Evolutionary conservation across 2,113 vertebrate genomes (phyloP).

Genomic region (Muscicapa adusta): DNA sequence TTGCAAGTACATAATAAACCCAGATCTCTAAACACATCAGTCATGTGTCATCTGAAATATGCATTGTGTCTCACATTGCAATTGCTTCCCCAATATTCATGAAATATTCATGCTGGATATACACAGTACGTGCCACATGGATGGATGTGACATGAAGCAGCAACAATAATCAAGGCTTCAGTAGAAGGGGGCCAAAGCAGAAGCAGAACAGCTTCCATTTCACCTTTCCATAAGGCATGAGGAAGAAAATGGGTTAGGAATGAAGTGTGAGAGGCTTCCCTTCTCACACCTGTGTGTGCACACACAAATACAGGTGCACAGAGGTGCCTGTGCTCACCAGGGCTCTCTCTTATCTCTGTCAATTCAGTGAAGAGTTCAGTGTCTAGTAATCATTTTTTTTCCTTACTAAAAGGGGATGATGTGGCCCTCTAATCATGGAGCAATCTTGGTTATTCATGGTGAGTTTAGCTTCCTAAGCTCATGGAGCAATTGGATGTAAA

Average conservation of each 20-base stretch:
- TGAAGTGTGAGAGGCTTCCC: neutral
- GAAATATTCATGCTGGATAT: slow-evolving; percentile 43
- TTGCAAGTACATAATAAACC: slow-evolving; percentile 49
- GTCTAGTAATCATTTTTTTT: neutral
- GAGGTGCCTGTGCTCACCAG: neutral
- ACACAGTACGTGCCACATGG: neutral
- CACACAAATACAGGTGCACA: neutral
- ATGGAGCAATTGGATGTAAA: neutral
- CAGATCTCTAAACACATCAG: slow-evolving; percentile 55
- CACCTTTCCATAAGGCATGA: neutral
- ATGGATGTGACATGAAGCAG: neutral
- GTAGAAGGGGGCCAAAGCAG: neutral
- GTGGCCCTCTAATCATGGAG: neutral
- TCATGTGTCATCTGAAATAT: slow-evolving; percentile 52
- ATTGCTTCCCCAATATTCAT: slow-evolving; percentile 33
- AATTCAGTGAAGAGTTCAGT: neutral
- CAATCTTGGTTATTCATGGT: neutral
- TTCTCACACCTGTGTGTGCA: fast-evolving
- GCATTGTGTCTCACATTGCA: slow-evolving; percentile 16
- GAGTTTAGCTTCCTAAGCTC: neutral
- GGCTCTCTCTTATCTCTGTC: neutral
- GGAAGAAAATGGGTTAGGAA: neutral
- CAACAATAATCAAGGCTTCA: neutral
- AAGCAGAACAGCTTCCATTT: neutral
- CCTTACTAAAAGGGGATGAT: neutral